These are phyloP conservation scores for Peromyscus eremicus DNA, from an alignment of 2,797 vertebrate species.

Conservation along the genomic window DNA sequence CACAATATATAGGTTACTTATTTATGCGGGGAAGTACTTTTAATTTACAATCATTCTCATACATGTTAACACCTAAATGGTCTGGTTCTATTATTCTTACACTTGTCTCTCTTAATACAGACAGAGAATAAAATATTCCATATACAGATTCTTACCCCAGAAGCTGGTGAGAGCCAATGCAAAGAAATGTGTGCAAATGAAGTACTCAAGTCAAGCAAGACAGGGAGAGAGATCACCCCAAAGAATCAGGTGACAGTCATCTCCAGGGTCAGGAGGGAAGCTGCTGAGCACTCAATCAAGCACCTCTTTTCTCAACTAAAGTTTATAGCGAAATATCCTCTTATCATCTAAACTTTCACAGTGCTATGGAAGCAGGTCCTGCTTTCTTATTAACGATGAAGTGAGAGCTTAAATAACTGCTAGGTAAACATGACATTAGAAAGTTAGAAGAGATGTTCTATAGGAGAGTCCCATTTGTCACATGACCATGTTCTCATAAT, in stretches of 20 bases:
- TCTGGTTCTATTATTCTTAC: not conserved
- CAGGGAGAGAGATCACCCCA: not conserved
- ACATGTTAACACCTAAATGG: not conserved
- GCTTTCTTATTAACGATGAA: constrained; percentile 80
- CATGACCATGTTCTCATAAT: constrained; percentile 72
- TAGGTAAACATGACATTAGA: constrained; percentile 83
- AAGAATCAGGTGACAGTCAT: not conserved
- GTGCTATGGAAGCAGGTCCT: not conserved
- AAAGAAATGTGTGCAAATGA: constrained; percentile 14
- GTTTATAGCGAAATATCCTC: constrained; percentile 15
- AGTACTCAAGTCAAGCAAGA: not conserved
- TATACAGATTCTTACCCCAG: not conserved
- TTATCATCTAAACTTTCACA: constrained; percentile 46
- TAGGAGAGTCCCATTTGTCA: constrained; percentile 74
- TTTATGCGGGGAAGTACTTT: not conserved
- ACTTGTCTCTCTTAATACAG: not conserved
- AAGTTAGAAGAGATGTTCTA: constrained; percentile 80
- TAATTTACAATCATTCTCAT: not conserved
- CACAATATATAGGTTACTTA: constrained; percentile 34
- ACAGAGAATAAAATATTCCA: not conserved
- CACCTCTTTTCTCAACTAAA: not conserved
- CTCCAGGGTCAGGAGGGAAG: not conserved
- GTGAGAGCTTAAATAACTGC: constrained; percentile 82
- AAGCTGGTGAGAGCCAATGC: not conserved
- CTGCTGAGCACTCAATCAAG: not conserved